These are phyloP conservation scores for Pteronotus mesoamericanus DNA, from an alignment of 2,797 vertebrate genomes.

Conservation along the genomic window DNA sequence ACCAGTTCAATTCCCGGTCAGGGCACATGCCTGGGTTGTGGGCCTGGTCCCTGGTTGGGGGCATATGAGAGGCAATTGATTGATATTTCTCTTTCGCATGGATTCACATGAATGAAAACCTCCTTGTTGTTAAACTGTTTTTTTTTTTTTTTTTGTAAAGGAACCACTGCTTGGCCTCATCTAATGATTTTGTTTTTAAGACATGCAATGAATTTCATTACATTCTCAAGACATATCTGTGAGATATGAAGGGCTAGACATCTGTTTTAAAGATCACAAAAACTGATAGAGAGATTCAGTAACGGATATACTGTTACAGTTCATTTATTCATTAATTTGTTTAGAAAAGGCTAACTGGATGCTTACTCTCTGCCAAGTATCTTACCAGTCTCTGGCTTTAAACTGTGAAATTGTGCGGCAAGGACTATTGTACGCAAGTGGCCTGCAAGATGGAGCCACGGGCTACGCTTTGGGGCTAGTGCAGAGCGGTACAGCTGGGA, in stretches of 20 bases:
- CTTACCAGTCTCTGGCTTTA: not conserved
- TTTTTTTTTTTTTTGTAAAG: not conserved
- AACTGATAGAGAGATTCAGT: not conserved
- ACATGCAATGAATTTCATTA: not conserved
- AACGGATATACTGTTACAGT: not conserved
- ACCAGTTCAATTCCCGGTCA: not conserved
- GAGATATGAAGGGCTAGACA: not conserved
- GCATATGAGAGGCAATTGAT: not conserved
- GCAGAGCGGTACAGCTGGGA: not conserved
- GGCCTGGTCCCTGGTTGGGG: not conserved
- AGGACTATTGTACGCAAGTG: not conserved
- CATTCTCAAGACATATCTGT: not conserved
- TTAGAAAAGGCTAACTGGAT: not conserved
- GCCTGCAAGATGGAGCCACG: not conserved
- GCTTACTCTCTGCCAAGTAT: not conserved
- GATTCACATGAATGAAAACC: not conserved
- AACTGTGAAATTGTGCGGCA: not conserved
- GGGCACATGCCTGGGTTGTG: not conserved
- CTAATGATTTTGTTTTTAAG: not conserved
- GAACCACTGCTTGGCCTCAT: not conserved
- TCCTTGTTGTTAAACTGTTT: not conserved
- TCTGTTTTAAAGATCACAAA: not conserved
- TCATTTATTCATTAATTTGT: not conserved
- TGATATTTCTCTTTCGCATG: not conserved
- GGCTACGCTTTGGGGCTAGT: not conserved